Evolutionary conservation across 2,797 vertebrate species (phyloP), one percentile per base, ranked within the genome.

Genomic region (Melanogrammus aeglefinus): DNA sequence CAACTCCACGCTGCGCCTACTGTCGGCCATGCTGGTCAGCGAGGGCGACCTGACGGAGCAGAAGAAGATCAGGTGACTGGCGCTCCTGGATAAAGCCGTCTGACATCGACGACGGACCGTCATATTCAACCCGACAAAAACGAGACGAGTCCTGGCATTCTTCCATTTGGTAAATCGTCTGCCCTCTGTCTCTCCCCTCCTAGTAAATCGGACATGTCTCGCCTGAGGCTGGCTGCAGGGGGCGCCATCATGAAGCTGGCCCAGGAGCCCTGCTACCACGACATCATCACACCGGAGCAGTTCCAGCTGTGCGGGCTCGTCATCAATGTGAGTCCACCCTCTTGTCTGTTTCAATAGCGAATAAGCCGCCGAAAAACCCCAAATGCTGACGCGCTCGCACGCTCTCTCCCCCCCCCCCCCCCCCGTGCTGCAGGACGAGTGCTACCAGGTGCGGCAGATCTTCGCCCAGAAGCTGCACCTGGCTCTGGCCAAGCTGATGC

Each of bases 161-260:
- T 69, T 2, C 63, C 57, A 24, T 10, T 63, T 63, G 2, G 9
- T 69, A 27, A 27, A 39, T 73, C 13, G 18, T 29, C 4, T 41
- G 66, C 31, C 38, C 24, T 16, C 18, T 44, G 21, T 72, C 4
- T 0, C 4, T 63, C 31, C 80, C 63, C 38, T 88, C 85, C 24
- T 92, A 99, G 98, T 92, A 99, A 99, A 92, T 99, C 98, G 8
- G 98, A 99, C 92, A 99, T 99, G 98, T 99, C 98, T 87, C 97
- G 98, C 76, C 94, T 99, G 91, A 95, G 98, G 92, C 92, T 99
- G 92, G 95, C 97, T 78, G 97, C 98, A 83, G 98, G 98, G 78
- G 95, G 97, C 90, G 98, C 98, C 92, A 99, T 99, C 86, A 96
- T 99, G 97, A 99, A 99, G 93, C 92, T 99, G 92, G 97, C 98